Base-by-base conservation (phyloP, 2,113 vertebrate genomes). In the Halcyon senegalensis region DNA sequence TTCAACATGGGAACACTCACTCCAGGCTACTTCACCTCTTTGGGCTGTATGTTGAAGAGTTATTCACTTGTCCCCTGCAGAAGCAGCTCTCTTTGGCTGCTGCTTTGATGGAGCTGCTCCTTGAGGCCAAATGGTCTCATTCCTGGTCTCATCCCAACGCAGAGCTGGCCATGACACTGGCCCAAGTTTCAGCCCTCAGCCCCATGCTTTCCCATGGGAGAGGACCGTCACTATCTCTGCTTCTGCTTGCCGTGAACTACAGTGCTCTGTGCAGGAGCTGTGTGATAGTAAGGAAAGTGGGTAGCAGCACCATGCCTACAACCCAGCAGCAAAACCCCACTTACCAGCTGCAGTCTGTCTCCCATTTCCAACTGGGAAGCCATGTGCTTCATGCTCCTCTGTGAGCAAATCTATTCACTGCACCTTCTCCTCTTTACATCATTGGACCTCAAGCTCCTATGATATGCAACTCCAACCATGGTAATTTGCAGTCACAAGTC, bases 81-180 rank as follows among this genome's bases (percentile, higher is more conserved):
- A 33, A 87, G 35, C 13, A 84, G 4, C 16, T 94, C 48, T 1
- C 1, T 33, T 51, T 92, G 85, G 67, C 83, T 58, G 10, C 63
- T 86, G 69, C 46, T 2, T 1, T 28, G 21, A 43, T 59, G 77
- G 56, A 75, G 33, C 31, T 84, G 30, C 17, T 77, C 35, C 43
- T 70, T 60, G 43, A 15, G 30, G 13, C 85, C 53, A 83, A 18
- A 39, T 79, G 88, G 31, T 69, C 72, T 79, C 2, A 0, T 83
- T 66, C 70, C 58, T 79, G 88, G 31, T 69, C 72, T 79, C 2
- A 0, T 83, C 70, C 70, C 58, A 69, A 0, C 0, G 0, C 58
- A 33, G 62, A 31, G 35, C 79, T 90, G 1, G 0, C 35, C 28
- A 5, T 53, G 67, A 60, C 44, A 24, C 8, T 37, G 30, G 21